A percentile compares a stretch with the other conserved stretches of the same genome.
These are phyloP conservation scores for Tethea ocularis DNA, from an alignment of 2,888 invertebrate genomes.

Conservation along the genomic window DNA sequence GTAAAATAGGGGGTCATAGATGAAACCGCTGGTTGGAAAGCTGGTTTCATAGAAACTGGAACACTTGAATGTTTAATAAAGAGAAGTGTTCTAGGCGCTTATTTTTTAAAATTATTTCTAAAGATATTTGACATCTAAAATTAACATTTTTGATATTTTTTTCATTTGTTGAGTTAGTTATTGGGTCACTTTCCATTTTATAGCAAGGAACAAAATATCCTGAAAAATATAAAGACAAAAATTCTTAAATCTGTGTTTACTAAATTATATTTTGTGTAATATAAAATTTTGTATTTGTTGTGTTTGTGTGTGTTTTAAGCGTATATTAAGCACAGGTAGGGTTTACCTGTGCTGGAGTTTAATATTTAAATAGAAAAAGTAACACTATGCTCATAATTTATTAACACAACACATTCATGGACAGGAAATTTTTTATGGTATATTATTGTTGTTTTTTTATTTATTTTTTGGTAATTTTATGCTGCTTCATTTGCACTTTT, in stretches of 20 bases:
- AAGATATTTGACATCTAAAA: no score
- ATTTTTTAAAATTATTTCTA: no score
- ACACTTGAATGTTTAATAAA: background rate
- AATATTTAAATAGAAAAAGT: background rate
- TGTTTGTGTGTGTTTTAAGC: background rate
- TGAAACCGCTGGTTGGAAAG: no score
- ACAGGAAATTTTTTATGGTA: slow-evolving; percentile 58
- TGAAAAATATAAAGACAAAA: background rate
- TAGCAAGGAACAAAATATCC: no score
- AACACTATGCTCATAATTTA: slow-evolving; percentile 12
- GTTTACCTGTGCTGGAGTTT: background rate
- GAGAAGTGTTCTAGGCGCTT: no score
- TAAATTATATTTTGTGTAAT: background rate
- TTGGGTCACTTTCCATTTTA: no score
- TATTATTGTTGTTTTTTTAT: slow-evolving; percentile 36
- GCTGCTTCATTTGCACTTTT: slow-evolving; percentile 58
- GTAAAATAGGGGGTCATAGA: no score
- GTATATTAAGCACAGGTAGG: background rate
- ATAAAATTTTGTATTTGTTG: background rate
- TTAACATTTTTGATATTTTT: no score
- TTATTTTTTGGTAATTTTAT: slow-evolving; percentile 23
- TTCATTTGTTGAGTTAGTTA: no score
- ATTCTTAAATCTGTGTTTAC: background rate
- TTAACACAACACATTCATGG: slow-evolving; percentile 79
- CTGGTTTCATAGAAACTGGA: background rate